Conservation (phyloP, 30 jellyfish, hydroid and myxozoan species). For the Sanderia malayensis region DNA sequence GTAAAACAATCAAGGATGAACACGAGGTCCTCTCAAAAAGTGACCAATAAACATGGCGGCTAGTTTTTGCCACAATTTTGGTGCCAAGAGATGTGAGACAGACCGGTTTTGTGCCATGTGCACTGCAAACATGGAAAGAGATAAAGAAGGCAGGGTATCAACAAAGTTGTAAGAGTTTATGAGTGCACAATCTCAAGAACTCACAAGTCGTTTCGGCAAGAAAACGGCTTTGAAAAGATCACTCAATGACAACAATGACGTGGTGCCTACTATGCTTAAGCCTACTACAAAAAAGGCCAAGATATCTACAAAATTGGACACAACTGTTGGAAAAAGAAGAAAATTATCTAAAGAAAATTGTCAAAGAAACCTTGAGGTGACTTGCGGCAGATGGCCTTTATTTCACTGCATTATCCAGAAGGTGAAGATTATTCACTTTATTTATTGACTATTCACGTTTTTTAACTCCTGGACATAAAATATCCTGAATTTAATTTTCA, state of each 20-base stretch:
- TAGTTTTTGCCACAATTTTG: not conserved
- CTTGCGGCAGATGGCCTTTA: too few relatives aligned
- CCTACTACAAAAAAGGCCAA: slow-evolving; percentile 10
- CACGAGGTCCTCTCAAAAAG: not conserved
- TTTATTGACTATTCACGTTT: too few relatives aligned
- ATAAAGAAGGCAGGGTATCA: not conserved
- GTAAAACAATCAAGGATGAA: not conserved
- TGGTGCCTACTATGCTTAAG: not conserved
- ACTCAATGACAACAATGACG: not conserved
- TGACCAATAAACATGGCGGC: not conserved
- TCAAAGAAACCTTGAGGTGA: too few relatives aligned
- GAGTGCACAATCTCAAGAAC: not conserved
- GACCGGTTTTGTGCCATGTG: not conserved
- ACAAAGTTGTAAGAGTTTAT: not conserved
- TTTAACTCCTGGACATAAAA: too few relatives aligned
- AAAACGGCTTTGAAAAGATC: not conserved
- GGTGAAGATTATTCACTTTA: too few relatives aligned
- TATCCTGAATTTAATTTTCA: too few relatives aligned
- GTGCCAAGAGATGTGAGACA: not conserved
- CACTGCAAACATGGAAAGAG: not conserved
- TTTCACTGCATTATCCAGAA: too few relatives aligned
- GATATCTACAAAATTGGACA: not conserved
- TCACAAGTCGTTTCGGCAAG: not conserved
- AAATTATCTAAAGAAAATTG: not conserved
- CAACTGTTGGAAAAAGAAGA: slow-evolving; percentile 2